phyloP scores from a whole-genome alignment of 1,140 invertebrate genomes.

The Geopemphigus sp. region DNA sequence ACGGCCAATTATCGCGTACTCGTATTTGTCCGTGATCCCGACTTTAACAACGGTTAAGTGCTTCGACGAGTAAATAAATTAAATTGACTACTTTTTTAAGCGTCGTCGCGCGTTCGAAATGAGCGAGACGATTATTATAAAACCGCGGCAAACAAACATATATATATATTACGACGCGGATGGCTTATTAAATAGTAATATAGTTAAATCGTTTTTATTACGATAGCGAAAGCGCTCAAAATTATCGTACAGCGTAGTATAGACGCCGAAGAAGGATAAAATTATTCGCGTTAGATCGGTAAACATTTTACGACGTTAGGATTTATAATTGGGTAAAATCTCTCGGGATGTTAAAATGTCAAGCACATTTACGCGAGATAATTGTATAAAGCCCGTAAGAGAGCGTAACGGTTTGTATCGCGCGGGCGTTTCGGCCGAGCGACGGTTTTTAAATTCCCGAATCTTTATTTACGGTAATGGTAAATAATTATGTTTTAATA shows the following conservation, averaged over 20 bases:
- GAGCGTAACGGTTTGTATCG: background rate
- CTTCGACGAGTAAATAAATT: no score
- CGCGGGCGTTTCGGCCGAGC: background rate
- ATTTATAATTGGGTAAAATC: background rate
- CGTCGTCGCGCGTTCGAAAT: no score
- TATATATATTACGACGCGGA: no score
- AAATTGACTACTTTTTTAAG: no score
- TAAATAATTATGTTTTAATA: background rate
- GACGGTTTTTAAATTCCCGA: background rate
- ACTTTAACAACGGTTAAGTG: no score
- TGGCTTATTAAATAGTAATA: no score
- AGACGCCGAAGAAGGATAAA: background rate
- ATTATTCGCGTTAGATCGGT: background rate
- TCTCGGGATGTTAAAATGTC: background rate
- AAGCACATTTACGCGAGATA: background rate
- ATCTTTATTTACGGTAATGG: background rate
- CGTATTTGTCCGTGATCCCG: background rate
- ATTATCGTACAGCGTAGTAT: no score
- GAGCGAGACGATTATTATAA: no score
- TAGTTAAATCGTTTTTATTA: no score
- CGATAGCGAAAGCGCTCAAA: no score
- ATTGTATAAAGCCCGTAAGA: background rate
- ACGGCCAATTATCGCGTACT: background rate
- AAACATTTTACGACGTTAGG: background rate
- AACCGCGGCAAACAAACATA: no score